Base-by-base conservation (phyloP, 2,888 invertebrate species). In the Malthinus flaveolus region DNA sequence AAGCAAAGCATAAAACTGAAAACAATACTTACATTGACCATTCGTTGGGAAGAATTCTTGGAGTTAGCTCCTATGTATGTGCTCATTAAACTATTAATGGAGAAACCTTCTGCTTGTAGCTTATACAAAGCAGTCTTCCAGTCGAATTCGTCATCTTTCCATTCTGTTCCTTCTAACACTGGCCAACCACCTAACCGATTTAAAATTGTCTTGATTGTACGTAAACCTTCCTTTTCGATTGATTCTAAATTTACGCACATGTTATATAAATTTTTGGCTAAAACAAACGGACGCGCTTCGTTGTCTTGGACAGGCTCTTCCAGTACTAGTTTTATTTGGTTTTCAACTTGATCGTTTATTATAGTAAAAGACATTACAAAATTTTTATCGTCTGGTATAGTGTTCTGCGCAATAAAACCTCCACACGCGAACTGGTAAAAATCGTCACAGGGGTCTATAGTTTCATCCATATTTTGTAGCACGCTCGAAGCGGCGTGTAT, bases 131-230 rank as follows among this genome's bases (percentile, higher is more conserved):
- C 13, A 6, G 34, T 12, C 44, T 34, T 88, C 95, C 95, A 95
- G 63, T 86, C 83, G 81, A 92, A 95, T 8, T 81, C 76, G 0
- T 76, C 76, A 3, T 86, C 85, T 65, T 87, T 83, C 95, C 95
- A 95, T 0, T 73, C 63, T 23, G 85, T 82, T 0, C 89, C 93
- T 64, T 89, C 88, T 35, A 95, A 80, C 10, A 92, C 89, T 0
- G 97, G 97, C 96, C 96, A 97, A 1, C 95, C 95, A 1, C 97
- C 96, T 15, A 97, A 82, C 10, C 84, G 81, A 32, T 83, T 82
- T 51, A 96, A 78, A 73, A 94, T 87, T 0, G 83, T 80, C 50
- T 85, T 77, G 36, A 95, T 83, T 0, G 95, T 93, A 2, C 80
- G 78, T 39, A 90, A 76, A 0, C 93, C 95, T 47, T 88, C 84